Percentiles rank a stretch among this genome's conserved stretches.
Conservation (phyloP, 2,888 invertebrate species). For the Antheraea assamensis region DNA sequence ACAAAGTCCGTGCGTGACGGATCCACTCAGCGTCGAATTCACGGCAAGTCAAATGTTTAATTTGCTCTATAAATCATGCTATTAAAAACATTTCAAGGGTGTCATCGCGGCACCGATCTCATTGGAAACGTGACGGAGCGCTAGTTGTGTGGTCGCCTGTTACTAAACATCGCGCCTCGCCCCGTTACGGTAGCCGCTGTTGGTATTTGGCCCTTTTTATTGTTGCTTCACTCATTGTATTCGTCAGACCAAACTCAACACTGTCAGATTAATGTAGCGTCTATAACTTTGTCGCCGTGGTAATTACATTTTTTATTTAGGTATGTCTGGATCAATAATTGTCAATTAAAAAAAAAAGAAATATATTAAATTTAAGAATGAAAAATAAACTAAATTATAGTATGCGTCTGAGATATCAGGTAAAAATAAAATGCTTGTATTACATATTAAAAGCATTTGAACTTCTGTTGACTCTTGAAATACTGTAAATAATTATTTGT, state of each 20-base stretch:
- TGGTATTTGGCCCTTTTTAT: constrained; percentile 53
- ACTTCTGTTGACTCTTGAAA: too few relatives aligned
- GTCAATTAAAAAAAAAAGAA: not conserved
- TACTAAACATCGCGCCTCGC: constrained; percentile 8
- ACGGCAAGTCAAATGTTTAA: constrained; percentile 82
- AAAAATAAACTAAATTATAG: too few relatives aligned
- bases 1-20: constrained; percentile 75
- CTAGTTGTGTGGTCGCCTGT: constrained; percentile 68
- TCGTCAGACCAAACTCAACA: constrained; percentile 43
- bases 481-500: too few relatives aligned
- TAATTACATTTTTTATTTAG: constrained; percentile 21
- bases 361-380: too few relatives aligned
- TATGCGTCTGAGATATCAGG: too few relatives aligned
- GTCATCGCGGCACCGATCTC: constrained; percentile 77
- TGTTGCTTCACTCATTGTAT: constrained; percentile 62
- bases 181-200: constrained; percentile 35
- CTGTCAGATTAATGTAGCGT: constrained; percentile 2
- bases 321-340: not conserved
- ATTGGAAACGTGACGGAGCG: constrained; percentile 74
- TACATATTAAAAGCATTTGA: too few relatives aligned
- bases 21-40: constrained; percentile 80
- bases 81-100: constrained; percentile 82
- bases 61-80: constrained; percentile 82
- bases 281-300: not conserved
- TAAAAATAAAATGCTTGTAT: too few relatives aligned